Base-by-base conservation (phyloP, 2,888 invertebrate genomes). In the Myathropa florea region DNA sequence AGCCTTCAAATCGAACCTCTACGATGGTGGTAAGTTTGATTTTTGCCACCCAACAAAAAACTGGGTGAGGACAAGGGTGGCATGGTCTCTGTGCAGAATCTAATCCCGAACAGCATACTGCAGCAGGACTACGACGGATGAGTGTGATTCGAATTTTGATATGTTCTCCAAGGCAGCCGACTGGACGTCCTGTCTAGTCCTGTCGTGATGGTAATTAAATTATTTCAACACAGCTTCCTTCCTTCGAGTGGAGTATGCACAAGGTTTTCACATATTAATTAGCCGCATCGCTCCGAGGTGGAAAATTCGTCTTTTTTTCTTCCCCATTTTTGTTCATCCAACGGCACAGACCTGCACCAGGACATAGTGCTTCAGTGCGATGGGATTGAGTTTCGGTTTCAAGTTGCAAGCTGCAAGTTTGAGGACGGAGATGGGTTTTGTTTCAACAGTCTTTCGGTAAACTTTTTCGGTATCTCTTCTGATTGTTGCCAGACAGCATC, bases 71-170 rank as follows among this genome's bases (percentile, higher is more conserved):
- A 0, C 33, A 12, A 0, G 12, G 33, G 3, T 12, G 33, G 2
- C 46, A 46, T 7, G 4, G 18, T 46, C 46, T 7, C 12, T 33
- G 12, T 33, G 12, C 33, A 33, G 33, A 33, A 33, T 33, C 12
- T 33, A 53, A n/a, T n/a, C 18, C 7, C 53, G 53, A 53, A 53
- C 2, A 83, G 65, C 79, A 73, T 53, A 75, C 70, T 83, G 83
- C 83, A 36, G 77, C 61, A 57, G 30, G 46, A 21, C 24, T 39
- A 73, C 60, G 28, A 14, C 12, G 0, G 18, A 46, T 26, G 68
- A 39, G 39, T 83, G 83, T 83, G 83, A 75, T 75, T 39, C 36
- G 83, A 83, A 83, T 83, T 75, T 70, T 83, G 68, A 83, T 83
- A 30, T 59, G 59, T 71, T 79, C 72, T 23, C 64, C 79, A 57